Evolutionary conservation across 2,113 vertebrate species (phyloP).

Genomic region (Apteryx mantelli): DNA sequence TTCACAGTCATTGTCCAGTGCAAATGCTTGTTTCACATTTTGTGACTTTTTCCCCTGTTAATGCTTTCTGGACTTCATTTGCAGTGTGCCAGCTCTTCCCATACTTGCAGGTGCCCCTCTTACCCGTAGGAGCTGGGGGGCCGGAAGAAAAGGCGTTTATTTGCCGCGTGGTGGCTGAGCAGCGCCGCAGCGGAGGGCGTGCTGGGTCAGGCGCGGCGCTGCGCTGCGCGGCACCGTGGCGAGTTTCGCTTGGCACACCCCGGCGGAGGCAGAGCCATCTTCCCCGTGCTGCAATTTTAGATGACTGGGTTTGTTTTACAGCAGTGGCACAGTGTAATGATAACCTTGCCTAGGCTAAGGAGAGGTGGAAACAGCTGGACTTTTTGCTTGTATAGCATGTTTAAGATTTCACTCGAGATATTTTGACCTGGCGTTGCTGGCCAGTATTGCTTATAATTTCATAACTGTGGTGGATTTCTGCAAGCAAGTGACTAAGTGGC

Average conservation of each 20-base stretch:
- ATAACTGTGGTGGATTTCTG: background rate
- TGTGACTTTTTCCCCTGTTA: background rate
- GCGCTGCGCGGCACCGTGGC: background rate
- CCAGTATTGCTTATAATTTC: background rate
- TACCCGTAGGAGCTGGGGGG: background rate
- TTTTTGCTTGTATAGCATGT: background rate
- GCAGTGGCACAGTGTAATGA: background rate
- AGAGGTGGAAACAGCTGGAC: background rate
- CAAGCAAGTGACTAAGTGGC: background rate
- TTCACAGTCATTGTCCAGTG: background rate
- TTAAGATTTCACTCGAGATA: background rate
- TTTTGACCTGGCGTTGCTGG: background rate
- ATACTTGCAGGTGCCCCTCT: accelerated
- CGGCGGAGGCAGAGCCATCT: background rate
- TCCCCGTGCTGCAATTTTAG: slow-evolving; percentile 1
- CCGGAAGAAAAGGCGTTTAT: background rate
- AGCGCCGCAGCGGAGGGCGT: accelerated
- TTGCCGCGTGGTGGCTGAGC: background rate
- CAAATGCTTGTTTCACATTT: background rate
- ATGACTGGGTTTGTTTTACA: slow-evolving; percentile 27
- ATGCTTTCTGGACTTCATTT: background rate
- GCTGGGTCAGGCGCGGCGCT: slow-evolving; percentile 31
- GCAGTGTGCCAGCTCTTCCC: background rate
- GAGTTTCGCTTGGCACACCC: slow-evolving; percentile 38
- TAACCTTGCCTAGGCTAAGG: background rate